Base-by-base conservation (phyloP, 2,797 vertebrate genomes). In the Tolypeutes matacus region DNA sequence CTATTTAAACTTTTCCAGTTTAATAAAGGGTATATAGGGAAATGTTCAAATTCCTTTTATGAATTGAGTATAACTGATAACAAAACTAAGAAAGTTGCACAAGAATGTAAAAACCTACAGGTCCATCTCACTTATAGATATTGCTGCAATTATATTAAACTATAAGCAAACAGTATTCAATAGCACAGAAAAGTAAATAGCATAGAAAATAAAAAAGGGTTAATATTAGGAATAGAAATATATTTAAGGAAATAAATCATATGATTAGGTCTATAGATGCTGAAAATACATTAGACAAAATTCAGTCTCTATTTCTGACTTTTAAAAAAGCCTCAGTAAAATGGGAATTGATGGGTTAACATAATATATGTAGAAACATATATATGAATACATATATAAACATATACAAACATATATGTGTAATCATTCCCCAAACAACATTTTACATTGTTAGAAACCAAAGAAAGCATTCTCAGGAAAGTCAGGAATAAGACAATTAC, bases 301-400 rank as follows among this genome's bases (percentile, higher is more conserved):
- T 95, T 89, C 31, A 77, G 15, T 64, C 60, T 91, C n/a, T 34
- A 78, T 46, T 69, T 91, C 49, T 83, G 39, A 82, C 76, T 94
- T 39, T 39, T 86, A 56, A 62, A 89, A 83, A 86, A 72, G 76
- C 13, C 29, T 64, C 2, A 39, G 4, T 58, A 69, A 84, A 46
- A 64, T 70, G 0, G 23, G 5, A 72, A 83, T 73, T 21, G 2
- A 14, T 78, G 70, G 20, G 67, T 58, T 72, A 89, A 46, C 17
- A 64, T 64, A 53, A 53, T 64, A 25, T 31, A 64, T 14, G 9
- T 78, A n/a, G 86, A 67, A 31, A 13, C 80, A 34, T 60, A 14
- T 51, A 4, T 83, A 29, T 36, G 25, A 58, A 39, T 34, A 31
- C 23, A 88, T 80, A 13, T 56, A 70, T n/a, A 84, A 53, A 56